These are phyloP conservation scores for Dinocampus coccinellae DNA, from an alignment of 2,888 invertebrate genomes.

Conservation along the genomic window DNA sequence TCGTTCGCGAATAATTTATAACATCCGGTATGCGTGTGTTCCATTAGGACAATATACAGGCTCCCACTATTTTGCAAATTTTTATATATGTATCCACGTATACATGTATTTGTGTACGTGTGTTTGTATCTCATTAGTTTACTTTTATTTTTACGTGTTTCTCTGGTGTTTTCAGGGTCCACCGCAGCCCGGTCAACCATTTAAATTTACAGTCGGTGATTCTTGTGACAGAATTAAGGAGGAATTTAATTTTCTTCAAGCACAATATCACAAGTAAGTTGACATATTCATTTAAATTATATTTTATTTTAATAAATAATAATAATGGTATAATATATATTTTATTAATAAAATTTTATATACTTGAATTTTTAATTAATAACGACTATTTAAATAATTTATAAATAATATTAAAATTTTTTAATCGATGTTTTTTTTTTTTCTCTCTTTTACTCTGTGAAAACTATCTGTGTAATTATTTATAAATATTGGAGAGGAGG, in stretches of 20 bases:
- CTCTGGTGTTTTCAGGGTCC: conserved; percentile 76
- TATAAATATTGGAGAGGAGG: no score
- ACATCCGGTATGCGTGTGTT: conserved; percentile 20
- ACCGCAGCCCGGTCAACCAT: conserved; percentile 91
- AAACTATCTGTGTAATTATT: no score
- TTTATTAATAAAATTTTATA: no score
- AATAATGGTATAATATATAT: no score
- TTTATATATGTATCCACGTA: conserved; percentile 21
- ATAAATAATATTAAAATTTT: no score
- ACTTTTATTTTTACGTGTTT: not conserved
- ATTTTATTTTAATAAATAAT: no score
- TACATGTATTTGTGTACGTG: conserved; percentile 26
- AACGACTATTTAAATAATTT: no score
- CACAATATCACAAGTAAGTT: conserved; percentile 94
- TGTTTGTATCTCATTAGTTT: conserved; percentile 4
- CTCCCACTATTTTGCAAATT: conserved; percentile 6
- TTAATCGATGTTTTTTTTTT: no score
- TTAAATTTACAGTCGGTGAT: conserved; percentile 94
- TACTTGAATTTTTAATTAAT: no score
- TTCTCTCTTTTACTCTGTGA: no score
- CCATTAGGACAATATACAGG: conserved; percentile 17
- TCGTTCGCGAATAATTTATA: conserved; percentile 32
- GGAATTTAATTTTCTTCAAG: conserved; percentile 94
- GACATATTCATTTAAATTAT: no score
- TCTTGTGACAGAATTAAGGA: conserved; percentile 96